Conservation (phyloP, 2,888 invertebrate genomes). For the Nephrocerus scutellatus region DNA sequence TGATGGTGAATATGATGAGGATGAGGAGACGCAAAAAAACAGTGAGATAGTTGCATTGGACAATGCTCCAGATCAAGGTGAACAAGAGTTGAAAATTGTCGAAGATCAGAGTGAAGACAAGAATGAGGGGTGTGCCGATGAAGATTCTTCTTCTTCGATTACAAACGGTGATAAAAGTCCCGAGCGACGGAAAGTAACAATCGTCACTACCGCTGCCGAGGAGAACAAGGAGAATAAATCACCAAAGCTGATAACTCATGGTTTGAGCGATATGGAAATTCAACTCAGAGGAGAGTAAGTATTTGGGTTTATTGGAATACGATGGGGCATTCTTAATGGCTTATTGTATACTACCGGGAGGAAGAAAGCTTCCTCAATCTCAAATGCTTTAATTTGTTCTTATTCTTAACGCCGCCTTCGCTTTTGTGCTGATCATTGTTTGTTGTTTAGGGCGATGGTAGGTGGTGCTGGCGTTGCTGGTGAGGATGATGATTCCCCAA, state of each 20-base stretch:
- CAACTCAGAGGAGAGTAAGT: constrained; percentile 44
- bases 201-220: too few species aligned
- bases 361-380: too few species aligned
- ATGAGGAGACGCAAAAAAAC: constrained; percentile 24
- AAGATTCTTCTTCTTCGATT: constrained; percentile 2
- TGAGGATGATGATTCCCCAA: constrained; percentile 14
- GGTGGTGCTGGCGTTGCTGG: constrained; percentile 17
- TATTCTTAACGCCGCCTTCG: background rate
- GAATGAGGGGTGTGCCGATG: constrained; percentile 23
- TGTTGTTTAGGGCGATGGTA: too few species aligned
- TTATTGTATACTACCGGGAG: too few species aligned
- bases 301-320: background rate
- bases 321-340: too few species aligned
- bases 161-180: constrained; percentile 22
- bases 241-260: constrained; percentile 36
- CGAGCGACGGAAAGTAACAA: constrained; percentile 12
- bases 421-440: constrained; percentile 1
- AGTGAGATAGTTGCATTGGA: constrained; percentile 13
- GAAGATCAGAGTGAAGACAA: constrained; percentile 7
- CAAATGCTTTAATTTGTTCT: background rate
- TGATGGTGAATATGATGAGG: constrained; percentile 38
- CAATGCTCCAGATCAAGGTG: constrained; percentile 17
- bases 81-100: too few species aligned
- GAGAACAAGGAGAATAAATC: constrained; percentile 42
- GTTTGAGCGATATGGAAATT: constrained; percentile 41